Evolutionary conservation across 30 jellyfish, hydroid and myxozoan genomes (phyloP).

Genomic region (Chironex yamaguchii): DNA sequence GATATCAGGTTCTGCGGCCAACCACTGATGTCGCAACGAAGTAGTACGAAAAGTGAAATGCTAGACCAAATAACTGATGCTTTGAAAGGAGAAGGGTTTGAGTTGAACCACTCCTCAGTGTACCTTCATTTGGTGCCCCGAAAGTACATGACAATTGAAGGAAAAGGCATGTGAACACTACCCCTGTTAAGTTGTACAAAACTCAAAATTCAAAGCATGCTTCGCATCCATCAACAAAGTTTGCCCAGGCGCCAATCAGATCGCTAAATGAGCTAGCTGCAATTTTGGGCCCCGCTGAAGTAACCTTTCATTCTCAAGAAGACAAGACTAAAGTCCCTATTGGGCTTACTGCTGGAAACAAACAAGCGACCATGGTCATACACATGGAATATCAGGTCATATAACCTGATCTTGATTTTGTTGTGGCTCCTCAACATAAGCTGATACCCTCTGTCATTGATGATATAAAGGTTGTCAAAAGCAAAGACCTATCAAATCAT

Average conservation of each 20-base stretch:
- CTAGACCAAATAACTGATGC: constrained; percentile 17
- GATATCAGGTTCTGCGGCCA: no score
- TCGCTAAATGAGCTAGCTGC: not conserved
- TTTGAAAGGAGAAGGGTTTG: constrained; percentile 48
- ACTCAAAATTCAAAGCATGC: constrained; percentile 53
- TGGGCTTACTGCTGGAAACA: constrained; percentile 17
- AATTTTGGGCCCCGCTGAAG: no score
- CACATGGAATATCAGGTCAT: no score
- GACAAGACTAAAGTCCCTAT: constrained; percentile 60
- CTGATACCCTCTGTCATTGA: constrained; percentile 18
- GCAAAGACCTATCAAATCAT: no score
- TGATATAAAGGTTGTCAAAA: no score
- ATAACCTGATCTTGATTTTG: no score
- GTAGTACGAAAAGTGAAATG: no score
- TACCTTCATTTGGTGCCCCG: not conserved
- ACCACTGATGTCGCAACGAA: no score
- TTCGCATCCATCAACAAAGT: constrained; percentile 45
- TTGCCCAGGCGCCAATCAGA: not conserved
- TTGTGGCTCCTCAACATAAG: no score
- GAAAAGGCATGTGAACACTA: constrained; percentile 44
- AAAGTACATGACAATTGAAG: constrained; percentile 28
- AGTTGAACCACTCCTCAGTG: not conserved
- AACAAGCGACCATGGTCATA: constrained; percentile 41
- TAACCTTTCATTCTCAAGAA: constrained; percentile 15
- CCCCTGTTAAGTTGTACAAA: constrained; percentile 29